phyloP scores from a whole-genome alignment of 1,140 invertebrate genomes.

The Nasonia longicornis region DNA sequence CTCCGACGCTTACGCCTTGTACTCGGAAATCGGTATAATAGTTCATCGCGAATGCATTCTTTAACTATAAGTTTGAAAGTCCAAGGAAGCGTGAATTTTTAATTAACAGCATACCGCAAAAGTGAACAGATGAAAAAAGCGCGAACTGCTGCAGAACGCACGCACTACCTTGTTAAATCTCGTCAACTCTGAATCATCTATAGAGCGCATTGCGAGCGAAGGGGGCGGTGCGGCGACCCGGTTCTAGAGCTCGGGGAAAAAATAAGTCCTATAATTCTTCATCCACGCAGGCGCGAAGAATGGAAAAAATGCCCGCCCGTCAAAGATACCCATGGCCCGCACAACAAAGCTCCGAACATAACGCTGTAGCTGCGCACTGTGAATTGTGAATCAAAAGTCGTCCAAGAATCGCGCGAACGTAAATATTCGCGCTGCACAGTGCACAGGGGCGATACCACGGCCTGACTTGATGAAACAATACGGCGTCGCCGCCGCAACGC shows the following conservation, averaged over 20 bases:
- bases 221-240: not conserved
- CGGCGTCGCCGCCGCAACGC: not conserved
- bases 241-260: not conserved
- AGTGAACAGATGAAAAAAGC: not conserved
- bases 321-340: not conserved
- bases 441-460: not conserved
- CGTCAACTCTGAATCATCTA: not conserved
- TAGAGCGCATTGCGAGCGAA: not conserved
- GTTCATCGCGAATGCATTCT: too few species aligned
- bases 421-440: constrained; percentile 4
- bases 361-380: not conserved
- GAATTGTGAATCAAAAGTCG: constrained; percentile 32
- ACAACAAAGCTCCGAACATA: not conserved
- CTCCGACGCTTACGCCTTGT: too few species aligned
- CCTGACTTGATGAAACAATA: constrained; percentile 28
- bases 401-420: constrained; percentile 17
- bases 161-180: not conserved
- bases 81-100: too few species aligned
- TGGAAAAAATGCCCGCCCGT: not conserved
- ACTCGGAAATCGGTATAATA: too few species aligned
- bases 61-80: too few species aligned
- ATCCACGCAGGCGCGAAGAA: not conserved
- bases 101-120: too few species aligned
- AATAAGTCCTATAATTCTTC: constrained; percentile 14
- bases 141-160: not conserved